phyloP scores from a whole-genome alignment of 2,888 invertebrate genomes.

The Leucophenga montana region DNA sequence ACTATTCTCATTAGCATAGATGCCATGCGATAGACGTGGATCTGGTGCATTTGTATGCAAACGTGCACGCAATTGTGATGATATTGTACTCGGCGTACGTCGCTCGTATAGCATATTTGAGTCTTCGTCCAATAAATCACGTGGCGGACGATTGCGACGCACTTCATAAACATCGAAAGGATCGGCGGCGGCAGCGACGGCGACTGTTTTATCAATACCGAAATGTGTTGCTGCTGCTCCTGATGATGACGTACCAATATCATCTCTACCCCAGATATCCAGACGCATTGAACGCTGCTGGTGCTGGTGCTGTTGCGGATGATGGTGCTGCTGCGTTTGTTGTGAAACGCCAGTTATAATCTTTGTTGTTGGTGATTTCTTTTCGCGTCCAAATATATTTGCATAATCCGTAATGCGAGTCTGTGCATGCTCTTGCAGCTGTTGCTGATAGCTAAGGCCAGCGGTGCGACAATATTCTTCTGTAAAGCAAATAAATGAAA shows the following conservation, averaged over 20 bases:
- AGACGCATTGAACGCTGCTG: constrained; percentile 27
- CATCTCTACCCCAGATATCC: neutral
- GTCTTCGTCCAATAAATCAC: constrained; percentile 49
- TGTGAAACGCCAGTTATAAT: neutral
- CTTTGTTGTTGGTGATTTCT: constrained; percentile 4
- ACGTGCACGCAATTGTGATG: constrained; percentile 71
- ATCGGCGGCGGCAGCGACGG: constrained; percentile 58
- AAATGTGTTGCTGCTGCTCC: too few relatives aligned
- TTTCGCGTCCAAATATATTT: neutral
- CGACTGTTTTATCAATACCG: neutral
- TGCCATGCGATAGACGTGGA: constrained; percentile 70
- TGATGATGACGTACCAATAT: neutral
- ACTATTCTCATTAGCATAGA: constrained; percentile 68
- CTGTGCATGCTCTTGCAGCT: neutral
- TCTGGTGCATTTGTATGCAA: constrained; percentile 69
- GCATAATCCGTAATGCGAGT: neutral
- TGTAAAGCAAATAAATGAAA: constrained; percentile 27
- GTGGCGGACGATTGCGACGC: constrained; percentile 59
- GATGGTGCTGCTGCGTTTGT: constrained; percentile 26
- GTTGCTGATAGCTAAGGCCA: constrained; percentile 37
- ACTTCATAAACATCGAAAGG: constrained; percentile 71
- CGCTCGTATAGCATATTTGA: constrained; percentile 47
- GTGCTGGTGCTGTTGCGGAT: too few relatives aligned
- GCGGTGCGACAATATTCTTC: constrained; percentile 50
- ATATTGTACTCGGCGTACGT: constrained; percentile 67